These are phyloP conservation scores for Carabus problematicus DNA, from an alignment of 2,888 invertebrate species.

Conservation along the genomic window DNA sequence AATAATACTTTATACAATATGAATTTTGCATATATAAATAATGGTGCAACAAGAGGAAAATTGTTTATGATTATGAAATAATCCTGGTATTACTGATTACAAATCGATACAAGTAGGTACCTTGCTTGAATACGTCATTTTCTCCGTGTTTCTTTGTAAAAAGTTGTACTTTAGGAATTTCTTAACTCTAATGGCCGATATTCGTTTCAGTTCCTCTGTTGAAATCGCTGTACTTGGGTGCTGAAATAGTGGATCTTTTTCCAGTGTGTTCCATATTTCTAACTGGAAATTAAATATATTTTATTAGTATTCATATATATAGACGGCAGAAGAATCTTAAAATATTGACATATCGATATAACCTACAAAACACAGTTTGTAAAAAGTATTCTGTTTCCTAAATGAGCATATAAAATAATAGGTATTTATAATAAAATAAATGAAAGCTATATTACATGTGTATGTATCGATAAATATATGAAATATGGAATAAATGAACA, in stretches of 20 bases:
- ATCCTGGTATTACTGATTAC: too few species aligned
- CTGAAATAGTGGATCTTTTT: conserved; percentile 81
- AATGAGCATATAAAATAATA: too few species aligned
- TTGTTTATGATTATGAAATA: too few species aligned
- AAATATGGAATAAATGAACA: too few species aligned
- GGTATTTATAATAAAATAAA: too few species aligned
- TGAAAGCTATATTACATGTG: too few species aligned
- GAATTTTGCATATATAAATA: neutral
- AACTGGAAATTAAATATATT: conserved; percentile 64
- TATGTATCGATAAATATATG: too few species aligned
- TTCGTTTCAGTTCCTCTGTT: conserved; percentile 76
- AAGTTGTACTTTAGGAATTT: conserved; percentile 72
- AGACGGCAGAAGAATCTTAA: too few species aligned
- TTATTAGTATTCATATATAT: conserved; percentile 1
- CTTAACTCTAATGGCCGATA: conserved; percentile 72
- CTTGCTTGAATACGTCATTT: conserved; percentile 69
- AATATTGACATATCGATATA: too few species aligned
- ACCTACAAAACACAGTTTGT: too few species aligned
- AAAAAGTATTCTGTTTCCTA: too few species aligned
- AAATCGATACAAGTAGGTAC: conserved; percentile 53
- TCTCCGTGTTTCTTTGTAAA: conserved; percentile 67
- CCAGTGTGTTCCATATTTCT: conserved; percentile 78
- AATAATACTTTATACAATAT: conserved; percentile 14
- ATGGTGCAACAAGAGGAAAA: too few species aligned
- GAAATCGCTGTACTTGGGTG: conserved; percentile 67